phyloP scores from a whole-genome alignment of 2,797 vertebrate species.

The Sphaeramia orbicularis region DNA sequence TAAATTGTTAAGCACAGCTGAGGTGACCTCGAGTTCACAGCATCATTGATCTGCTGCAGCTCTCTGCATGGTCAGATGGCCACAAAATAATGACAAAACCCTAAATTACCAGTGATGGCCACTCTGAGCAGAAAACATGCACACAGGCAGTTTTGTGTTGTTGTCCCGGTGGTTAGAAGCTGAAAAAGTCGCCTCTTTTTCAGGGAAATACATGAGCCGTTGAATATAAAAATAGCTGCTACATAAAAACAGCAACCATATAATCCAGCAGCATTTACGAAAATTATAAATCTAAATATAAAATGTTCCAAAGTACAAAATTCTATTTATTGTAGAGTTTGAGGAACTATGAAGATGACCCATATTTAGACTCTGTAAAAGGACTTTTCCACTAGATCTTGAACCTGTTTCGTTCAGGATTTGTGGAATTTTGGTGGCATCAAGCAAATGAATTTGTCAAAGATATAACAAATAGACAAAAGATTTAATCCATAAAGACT shows the following conservation, averaged over 20 bases:
- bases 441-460: too few relatives aligned
- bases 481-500: too few relatives aligned
- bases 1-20: constrained; percentile 46
- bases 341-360: too few relatives aligned
- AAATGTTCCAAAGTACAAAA: too few relatives aligned
- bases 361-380: too few relatives aligned
- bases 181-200: background rate
- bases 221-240: background rate
- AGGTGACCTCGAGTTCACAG: constrained; percentile 56
- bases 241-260: background rate
- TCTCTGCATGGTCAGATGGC: constrained; percentile 39
- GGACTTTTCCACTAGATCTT: too few relatives aligned
- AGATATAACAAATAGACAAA: too few relatives aligned
- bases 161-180: constrained; percentile 3
- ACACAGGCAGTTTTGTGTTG: constrained; percentile 21
- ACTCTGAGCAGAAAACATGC: constrained; percentile 22
- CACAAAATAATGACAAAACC: constrained; percentile 55
- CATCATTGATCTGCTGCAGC: constrained; percentile 56
- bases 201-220: background rate
- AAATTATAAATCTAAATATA: too few relatives aligned
- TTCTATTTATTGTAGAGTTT: too few relatives aligned
- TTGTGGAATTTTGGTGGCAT: too few relatives aligned
- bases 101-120: constrained; percentile 51
- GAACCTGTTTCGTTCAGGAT: too few relatives aligned
- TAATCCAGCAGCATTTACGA: too few relatives aligned